A percentile compares a stretch with the other conserved stretches of the same genome.
Evolutionary conservation across 2,113 vertebrate species (phyloP).

Genomic region (Nibea coibor): DNA sequence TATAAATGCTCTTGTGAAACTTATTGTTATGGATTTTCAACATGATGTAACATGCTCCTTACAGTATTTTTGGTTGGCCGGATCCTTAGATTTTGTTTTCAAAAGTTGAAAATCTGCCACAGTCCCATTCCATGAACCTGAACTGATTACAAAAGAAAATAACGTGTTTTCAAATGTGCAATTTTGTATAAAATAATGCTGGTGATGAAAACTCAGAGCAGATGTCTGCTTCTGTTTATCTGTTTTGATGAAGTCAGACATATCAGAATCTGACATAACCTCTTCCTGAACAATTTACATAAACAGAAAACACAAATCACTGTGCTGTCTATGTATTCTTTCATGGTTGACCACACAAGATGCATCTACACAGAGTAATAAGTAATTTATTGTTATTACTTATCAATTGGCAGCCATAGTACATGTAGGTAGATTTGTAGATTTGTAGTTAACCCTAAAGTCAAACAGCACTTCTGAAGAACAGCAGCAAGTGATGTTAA

Average conservation of each 20-base stretch:
- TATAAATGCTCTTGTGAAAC: conserved; percentile 67
- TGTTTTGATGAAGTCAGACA: conserved; percentile 55
- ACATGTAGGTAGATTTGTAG: no score
- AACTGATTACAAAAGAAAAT: conserved; percentile 39
- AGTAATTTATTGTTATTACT: neutral
- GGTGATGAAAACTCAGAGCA: conserved; percentile 29
- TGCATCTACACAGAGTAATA: neutral
- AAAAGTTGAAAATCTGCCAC: conserved; percentile 40
- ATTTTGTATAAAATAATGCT: conserved; percentile 72
- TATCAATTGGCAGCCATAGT: no score
- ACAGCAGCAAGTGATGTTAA: neutral
- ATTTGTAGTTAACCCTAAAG: no score
- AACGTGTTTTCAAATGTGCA: conserved; percentile 73
- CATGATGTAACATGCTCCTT: conserved; percentile 73
- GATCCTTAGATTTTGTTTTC: conserved; percentile 54
- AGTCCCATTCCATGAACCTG: conserved; percentile 37
- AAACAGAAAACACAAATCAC: conserved; percentile 67
- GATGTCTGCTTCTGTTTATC: conserved; percentile 27
- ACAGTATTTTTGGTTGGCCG: conserved; percentile 73
- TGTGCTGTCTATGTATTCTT: neutral
- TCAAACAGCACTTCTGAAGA: no score
- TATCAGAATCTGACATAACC: conserved; percentile 53
- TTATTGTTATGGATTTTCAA: conserved; percentile 49
- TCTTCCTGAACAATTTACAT: conserved; percentile 76
- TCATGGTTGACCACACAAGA: neutral